phyloP scores from a whole-genome alignment of 2,797 vertebrate genomes.

The Zenarchopterus dispar region DNA sequence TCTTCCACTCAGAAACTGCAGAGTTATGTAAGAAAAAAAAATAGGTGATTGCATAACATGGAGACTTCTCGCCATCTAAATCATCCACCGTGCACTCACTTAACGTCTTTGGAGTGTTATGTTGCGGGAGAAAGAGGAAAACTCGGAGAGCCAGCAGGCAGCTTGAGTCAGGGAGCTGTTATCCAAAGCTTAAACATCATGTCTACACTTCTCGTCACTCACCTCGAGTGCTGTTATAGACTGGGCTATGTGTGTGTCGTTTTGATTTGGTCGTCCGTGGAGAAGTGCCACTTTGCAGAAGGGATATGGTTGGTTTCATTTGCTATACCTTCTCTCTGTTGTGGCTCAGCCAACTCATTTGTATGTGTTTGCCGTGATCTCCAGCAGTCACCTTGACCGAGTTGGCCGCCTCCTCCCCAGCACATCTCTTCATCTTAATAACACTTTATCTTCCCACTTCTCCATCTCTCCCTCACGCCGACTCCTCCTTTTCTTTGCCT shows the following conservation, averaged over 20 bases:
- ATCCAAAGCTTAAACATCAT: slow-evolving; percentile 16
- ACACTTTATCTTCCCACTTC: slow-evolving; percentile 50
- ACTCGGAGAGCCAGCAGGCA: slow-evolving; percentile 8
- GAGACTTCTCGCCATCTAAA: slow-evolving; percentile 44
- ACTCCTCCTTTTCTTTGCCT: slow-evolving; percentile 21
- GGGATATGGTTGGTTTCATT: slow-evolving; percentile 30
- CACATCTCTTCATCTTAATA: slow-evolving; percentile 65
- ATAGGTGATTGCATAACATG: slow-evolving; percentile 61
- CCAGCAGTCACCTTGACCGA: slow-evolving; percentile 72
- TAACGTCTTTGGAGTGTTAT: slow-evolving; percentile 27
- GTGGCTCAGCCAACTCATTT: slow-evolving; percentile 55
- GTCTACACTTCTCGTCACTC: slow-evolving; percentile 1
- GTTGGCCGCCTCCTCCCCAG: slow-evolving; percentile 4
- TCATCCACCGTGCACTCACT: slow-evolving; percentile 42
- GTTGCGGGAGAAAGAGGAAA: slow-evolving; percentile 15
- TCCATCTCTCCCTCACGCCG: not conserved
- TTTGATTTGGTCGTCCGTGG: slow-evolving; percentile 14
- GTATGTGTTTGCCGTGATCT: slow-evolving; percentile 62
- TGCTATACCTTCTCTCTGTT: slow-evolving; percentile 23
- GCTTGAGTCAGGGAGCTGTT: slow-evolving; percentile 20
- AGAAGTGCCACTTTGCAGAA: slow-evolving; percentile 15
- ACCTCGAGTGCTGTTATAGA: slow-evolving; percentile 2
- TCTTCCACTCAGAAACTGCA: slow-evolving; percentile 64
- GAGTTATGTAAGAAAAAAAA: slow-evolving; percentile 65
- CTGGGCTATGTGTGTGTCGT: not conserved